Percentiles rank a stretch among this genome's conserved stretches.
Conservation (phyloP, 2,113 vertebrate genomes). For the Marmota monax region DNA sequence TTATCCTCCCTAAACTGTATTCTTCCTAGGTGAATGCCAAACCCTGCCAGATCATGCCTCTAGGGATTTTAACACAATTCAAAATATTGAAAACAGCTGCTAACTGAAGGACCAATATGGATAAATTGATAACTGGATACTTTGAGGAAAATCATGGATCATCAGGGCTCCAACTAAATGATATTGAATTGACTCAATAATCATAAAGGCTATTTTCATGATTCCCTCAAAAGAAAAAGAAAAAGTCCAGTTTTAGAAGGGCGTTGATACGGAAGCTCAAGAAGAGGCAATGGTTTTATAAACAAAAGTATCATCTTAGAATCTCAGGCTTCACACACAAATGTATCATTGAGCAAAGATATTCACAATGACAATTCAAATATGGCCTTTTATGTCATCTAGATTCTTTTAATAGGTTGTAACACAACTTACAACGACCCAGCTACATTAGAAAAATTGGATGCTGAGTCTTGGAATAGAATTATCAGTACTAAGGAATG, state of each 20-base stretch:
- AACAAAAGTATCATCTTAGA: neutral
- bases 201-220: neutral
- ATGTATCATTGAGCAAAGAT: neutral
- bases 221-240: neutral
- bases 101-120: neutral
- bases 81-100: conserved; percentile 27
- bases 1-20: neutral
- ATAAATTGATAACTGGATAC: conserved; percentile 23
- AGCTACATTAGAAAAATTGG: neutral
- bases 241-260: neutral
- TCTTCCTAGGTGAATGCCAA: neutral
- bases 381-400: neutral
- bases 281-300: conserved; percentile 42
- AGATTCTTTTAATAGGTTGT: conserved; percentile 47
- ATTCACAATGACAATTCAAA: neutral
- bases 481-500: neutral
- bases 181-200: conserved; percentile 37
- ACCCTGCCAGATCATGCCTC: neutral
- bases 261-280: neutral
- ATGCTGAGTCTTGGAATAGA: neutral
- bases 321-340: neutral
- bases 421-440: conserved; percentile 19
- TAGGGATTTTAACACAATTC: neutral
- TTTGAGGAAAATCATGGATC: neutral
- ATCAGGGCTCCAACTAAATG: conserved; percentile 26